Conservation (phyloP, 2,888 invertebrate species). For the Plebejus argus region DNA sequence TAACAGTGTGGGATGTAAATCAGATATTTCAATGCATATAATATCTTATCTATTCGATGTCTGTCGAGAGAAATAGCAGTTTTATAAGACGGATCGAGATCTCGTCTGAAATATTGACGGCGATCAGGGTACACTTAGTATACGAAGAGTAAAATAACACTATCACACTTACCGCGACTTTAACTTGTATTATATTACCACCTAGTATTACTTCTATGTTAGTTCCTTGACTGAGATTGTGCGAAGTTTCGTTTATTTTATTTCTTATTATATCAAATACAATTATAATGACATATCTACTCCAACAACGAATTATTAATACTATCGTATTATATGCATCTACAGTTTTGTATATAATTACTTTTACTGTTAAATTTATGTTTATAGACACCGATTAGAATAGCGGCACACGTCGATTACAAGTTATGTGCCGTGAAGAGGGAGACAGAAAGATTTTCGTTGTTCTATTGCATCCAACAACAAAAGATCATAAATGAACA, state of each 20-base stretch:
- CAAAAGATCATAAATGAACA: slow-evolving; percentile 59
- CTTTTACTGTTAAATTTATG: slow-evolving; percentile 51
- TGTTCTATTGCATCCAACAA: slow-evolving; percentile 60
- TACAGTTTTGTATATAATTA: slow-evolving; percentile 56
- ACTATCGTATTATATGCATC: slow-evolving; percentile 53
- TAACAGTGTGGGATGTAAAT: slow-evolving; percentile 2
- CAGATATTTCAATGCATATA: slow-evolving; percentile 11
- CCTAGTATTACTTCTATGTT: slow-evolving; percentile 67
- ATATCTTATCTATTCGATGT: slow-evolving; percentile 33
- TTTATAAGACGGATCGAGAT: slow-evolving; percentile 32
- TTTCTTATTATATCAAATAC: slow-evolving; percentile 56
- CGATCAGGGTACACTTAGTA: slow-evolving; percentile 35
- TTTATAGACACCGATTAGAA: slow-evolving; percentile 77
- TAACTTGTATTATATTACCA: slow-evolving; percentile 57
- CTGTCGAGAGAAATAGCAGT: slow-evolving; percentile 32
- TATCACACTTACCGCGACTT: slow-evolving; percentile 52
- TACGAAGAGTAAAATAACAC: slow-evolving; percentile 47
- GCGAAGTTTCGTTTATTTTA: slow-evolving; percentile 72
- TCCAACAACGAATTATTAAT: slow-evolving; percentile 62
- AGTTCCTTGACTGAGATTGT: slow-evolving; percentile 76
- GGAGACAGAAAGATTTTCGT: slow-evolving; percentile 58
- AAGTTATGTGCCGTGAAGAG: slow-evolving; percentile 56
- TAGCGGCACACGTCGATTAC: slow-evolving; percentile 52
- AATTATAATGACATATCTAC: slow-evolving; percentile 69
- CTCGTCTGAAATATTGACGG: slow-evolving; percentile 29